These are phyloP conservation scores for Tyto alba DNA, from an alignment of 2,113 vertebrate species.

Conservation along the genomic window DNA sequence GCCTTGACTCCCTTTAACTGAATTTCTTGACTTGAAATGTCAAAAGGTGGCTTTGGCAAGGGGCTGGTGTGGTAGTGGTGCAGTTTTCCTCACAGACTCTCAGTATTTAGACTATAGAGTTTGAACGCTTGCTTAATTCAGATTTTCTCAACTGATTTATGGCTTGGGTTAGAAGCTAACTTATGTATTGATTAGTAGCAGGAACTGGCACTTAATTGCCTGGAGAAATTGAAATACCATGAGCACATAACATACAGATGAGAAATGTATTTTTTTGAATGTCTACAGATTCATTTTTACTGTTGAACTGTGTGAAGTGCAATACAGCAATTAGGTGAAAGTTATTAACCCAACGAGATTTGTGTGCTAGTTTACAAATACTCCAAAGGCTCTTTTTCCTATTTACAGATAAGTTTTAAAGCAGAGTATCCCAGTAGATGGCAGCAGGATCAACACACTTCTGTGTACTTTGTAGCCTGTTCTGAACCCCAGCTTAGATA, in stretches of 20 bases:
- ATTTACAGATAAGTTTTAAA: background rate
- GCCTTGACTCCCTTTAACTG: background rate
- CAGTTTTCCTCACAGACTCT: background rate
- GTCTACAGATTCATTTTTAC: background rate
- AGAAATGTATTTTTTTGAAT: background rate
- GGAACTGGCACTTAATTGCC: background rate
- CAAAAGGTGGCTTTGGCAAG: background rate
- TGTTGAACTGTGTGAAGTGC: background rate
- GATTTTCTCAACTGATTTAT: background rate
- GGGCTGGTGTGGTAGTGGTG: fast-evolving
- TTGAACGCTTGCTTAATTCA: background rate
- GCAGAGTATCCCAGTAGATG: background rate
- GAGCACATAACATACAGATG: background rate
- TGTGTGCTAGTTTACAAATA: background rate
- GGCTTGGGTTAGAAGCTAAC: background rate
- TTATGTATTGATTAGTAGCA: background rate
- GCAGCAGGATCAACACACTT: background rate
- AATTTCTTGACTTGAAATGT: background rate
- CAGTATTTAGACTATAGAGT: background rate
- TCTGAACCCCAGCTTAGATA: background rate
- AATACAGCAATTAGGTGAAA: background rate
- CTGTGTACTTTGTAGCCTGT: background rate
- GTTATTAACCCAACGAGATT: background rate
- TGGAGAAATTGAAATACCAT: background rate
- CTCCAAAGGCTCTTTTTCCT: background rate